Evolutionary conservation across 2,888 invertebrate species (phyloP).

Genomic region (Megamerina dolium): DNA sequence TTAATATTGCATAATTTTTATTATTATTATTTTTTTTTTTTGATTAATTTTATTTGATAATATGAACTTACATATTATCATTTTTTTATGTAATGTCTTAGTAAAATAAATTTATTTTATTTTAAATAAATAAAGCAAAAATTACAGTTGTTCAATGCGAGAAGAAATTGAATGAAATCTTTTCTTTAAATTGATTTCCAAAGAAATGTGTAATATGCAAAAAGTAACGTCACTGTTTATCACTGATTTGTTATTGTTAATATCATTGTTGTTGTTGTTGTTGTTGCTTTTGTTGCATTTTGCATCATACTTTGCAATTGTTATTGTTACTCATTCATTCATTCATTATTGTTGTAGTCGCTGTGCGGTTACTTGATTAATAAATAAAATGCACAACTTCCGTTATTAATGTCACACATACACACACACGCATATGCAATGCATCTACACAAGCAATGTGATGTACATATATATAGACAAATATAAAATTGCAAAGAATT

Average conservation of each 20-base stretch:
- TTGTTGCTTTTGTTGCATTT: slow-evolving; percentile 7
- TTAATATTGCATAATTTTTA: neutral
- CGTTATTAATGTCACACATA: slow-evolving; percentile 42
- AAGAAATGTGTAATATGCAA: too few species aligned
- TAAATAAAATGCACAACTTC: slow-evolving; percentile 48
- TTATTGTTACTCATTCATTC: slow-evolving; percentile 30
- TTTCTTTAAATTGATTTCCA: too few species aligned
- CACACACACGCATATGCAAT: slow-evolving; percentile 17
- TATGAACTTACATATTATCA: neutral
- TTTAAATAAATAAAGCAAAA: slow-evolving; percentile 5
- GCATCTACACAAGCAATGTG: too few species aligned
- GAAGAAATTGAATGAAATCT: neutral
- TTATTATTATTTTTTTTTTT: neutral
- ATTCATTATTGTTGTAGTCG: too few species aligned
- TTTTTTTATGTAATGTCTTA: neutral
- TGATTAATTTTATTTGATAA: neutral
- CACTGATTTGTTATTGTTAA: slow-evolving; percentile 18
- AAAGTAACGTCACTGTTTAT: too few species aligned
- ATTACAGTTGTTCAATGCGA: neutral
- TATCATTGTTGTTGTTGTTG: slow-evolving; percentile 8
- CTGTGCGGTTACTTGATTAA: too few species aligned
- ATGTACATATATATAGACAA: too few species aligned
- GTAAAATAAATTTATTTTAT: neutral
- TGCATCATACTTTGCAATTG: slow-evolving; percentile 13
- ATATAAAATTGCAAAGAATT: too few species aligned